phyloP scores from a whole-genome alignment of 2,113 vertebrate genomes.

The Protomyctophum bolini region DNA sequence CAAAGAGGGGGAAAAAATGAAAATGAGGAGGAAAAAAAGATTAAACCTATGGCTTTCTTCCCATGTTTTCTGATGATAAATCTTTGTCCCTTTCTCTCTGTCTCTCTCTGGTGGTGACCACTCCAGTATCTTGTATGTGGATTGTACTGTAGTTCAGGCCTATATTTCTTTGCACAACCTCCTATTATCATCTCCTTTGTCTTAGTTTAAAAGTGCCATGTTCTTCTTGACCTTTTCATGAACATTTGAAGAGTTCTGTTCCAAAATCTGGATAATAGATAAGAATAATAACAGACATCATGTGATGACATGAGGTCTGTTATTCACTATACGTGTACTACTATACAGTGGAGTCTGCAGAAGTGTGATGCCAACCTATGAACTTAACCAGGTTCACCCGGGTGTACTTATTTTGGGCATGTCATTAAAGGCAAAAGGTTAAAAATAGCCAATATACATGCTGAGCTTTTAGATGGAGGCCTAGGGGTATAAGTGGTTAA shows the following conservation, averaged over 20 bases:
- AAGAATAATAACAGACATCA: too few relatives aligned
- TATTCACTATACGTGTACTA: neutral
- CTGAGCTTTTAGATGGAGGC: too few relatives aligned
- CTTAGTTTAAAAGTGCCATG: neutral
- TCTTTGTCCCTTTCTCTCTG: constrained; percentile 46
- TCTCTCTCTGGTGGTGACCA: neutral
- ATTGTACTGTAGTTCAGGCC: constrained; percentile 22
- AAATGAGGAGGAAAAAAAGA: constrained; percentile 21
- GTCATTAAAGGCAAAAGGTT: too few relatives aligned
- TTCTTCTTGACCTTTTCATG: constrained; percentile 22
- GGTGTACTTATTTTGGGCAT: too few relatives aligned
- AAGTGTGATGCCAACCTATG: too few relatives aligned
- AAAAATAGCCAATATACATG: too few relatives aligned
- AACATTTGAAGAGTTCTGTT: constrained; percentile 29
- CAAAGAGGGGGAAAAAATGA: constrained; percentile 33
- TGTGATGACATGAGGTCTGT: neutral
- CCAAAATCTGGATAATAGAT: constrained; percentile 14
- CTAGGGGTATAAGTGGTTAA: too few relatives aligned
- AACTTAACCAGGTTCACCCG: too few relatives aligned
- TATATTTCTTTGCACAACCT: too few relatives aligned
- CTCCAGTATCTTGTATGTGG: constrained; percentile 14
- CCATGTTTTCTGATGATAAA: constrained; percentile 51
- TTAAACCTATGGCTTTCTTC: constrained; percentile 17
- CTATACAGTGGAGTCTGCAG: too few relatives aligned
- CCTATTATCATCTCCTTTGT: neutral